Conservation (phyloP, 2,113 vertebrate species). For the Tympanuchus pallidicinctus region DNA sequence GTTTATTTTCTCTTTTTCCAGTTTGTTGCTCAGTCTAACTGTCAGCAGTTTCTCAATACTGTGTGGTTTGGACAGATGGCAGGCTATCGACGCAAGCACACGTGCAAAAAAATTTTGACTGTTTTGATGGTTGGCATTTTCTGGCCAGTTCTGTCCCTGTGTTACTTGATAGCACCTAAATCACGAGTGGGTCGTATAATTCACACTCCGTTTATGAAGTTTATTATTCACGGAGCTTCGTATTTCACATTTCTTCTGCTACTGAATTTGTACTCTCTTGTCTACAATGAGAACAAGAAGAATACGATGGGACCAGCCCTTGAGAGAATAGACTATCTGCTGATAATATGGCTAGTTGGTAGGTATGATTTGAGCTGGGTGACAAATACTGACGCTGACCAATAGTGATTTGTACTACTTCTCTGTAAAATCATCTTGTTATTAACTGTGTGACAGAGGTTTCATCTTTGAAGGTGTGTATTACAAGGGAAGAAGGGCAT, state of each 20-base stretch:
- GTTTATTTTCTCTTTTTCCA: constrained; percentile 40
- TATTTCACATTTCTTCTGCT: constrained; percentile 96
- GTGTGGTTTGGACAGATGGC: constrained; percentile 99
- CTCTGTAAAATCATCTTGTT: not conserved
- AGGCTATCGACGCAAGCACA: constrained; percentile 97
- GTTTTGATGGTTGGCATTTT: constrained; percentile 92
- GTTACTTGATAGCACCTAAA: constrained; percentile 95
- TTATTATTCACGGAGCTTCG: constrained; percentile 98
- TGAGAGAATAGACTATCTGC: constrained; percentile 95
- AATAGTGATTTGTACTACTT: not conserved
- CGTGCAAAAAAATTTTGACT: constrained; percentile 94
- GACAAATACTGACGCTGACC: not conserved
- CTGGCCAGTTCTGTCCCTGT: constrained; percentile 94
- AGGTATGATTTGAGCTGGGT: constrained; percentile 58
- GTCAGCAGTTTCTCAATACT: constrained; percentile 98
- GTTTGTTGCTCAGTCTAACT: constrained; percentile 99
- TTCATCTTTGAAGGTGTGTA: not conserved
- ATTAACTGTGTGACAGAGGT: not conserved
- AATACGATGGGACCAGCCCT: constrained; percentile 95
- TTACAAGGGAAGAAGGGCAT: not conserved
- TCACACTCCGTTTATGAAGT: constrained; percentile 98
- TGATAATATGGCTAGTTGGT: constrained; percentile 98
- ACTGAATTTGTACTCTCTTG: constrained; percentile 96
- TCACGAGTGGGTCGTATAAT: constrained; percentile 95
- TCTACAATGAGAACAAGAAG: constrained; percentile 95